phyloP scores from a whole-genome alignment of 2,797 vertebrate genomes.

The Thamnophis elegans region DNA sequence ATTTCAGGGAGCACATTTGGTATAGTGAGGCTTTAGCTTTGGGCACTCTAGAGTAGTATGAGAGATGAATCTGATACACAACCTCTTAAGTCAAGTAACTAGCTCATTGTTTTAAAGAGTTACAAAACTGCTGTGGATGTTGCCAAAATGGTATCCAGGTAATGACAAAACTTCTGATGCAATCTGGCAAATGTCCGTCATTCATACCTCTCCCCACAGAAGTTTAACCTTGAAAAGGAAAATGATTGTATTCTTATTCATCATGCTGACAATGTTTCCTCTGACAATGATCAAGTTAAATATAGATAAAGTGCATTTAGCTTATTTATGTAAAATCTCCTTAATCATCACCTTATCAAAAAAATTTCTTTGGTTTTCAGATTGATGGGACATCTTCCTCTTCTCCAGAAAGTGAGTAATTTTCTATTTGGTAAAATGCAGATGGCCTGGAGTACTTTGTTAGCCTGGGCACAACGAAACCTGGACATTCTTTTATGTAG shows the following conservation, averaged over 20 bases:
- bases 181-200: background rate
- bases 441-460: background rate
- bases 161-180: background rate
- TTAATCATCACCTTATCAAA: background rate
- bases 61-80: background rate
- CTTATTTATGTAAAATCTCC: background rate
- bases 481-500: background rate
- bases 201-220: background rate
- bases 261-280: background rate
- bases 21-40: background rate
- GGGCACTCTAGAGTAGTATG: background rate
- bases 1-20: background rate
- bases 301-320: background rate
- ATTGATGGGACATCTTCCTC: background rate
- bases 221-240: background rate
- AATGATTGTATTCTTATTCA: background rate
- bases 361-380: slow-evolving; percentile 47
- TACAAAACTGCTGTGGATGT: background rate
- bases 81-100: background rate
- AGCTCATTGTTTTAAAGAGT: background rate
- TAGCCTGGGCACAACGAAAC: background rate
- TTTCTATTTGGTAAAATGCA: slow-evolving; percentile 3
- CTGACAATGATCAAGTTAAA: background rate
- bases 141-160: background rate
- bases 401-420: slow-evolving; percentile 45